Percentiles rank a stretch among this genome's conserved stretches.
These are phyloP conservation scores for Patagioenas fasciata DNA, from an alignment of 2,113 vertebrate genomes.

Conservation along the genomic window DNA sequence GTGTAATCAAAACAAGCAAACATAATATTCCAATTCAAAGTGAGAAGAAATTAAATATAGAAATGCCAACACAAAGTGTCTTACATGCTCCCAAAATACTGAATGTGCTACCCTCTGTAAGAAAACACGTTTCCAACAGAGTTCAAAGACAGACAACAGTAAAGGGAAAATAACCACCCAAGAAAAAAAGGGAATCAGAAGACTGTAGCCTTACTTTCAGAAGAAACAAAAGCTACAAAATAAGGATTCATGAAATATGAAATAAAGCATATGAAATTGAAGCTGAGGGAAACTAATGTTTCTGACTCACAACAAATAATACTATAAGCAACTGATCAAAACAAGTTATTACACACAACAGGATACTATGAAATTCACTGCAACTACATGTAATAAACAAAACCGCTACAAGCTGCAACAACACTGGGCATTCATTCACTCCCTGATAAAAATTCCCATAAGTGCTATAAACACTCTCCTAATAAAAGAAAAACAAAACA, in stretches of 20 bases:
- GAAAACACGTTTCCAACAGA: not conserved
- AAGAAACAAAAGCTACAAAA: not conserved
- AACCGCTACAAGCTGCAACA: not conserved
- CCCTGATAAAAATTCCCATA: not conserved
- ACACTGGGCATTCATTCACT: not conserved
- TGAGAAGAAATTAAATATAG: not conserved
- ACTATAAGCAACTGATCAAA: not conserved
- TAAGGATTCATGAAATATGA: not conserved
- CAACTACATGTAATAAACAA: not conserved
- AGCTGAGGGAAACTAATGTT: not conserved
- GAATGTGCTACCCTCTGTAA: not conserved
- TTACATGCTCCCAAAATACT: not conserved
- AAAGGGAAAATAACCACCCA: not conserved
- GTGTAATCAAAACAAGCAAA: not conserved
- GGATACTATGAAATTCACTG: not conserved
- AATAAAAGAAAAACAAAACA: not conserved
- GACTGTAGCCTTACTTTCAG: not conserved
- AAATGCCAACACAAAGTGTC: not conserved
- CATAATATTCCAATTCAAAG: not conserved
- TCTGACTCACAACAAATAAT: not conserved
- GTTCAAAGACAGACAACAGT: not conserved
- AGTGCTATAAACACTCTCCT: not conserved
- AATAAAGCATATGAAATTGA: not conserved
- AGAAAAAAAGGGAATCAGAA: not conserved
- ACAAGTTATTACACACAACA: not conserved